phyloP scores from a whole-genome alignment of 2,113 vertebrate species.

The Pseudolaguvia tuberculata region DNA sequence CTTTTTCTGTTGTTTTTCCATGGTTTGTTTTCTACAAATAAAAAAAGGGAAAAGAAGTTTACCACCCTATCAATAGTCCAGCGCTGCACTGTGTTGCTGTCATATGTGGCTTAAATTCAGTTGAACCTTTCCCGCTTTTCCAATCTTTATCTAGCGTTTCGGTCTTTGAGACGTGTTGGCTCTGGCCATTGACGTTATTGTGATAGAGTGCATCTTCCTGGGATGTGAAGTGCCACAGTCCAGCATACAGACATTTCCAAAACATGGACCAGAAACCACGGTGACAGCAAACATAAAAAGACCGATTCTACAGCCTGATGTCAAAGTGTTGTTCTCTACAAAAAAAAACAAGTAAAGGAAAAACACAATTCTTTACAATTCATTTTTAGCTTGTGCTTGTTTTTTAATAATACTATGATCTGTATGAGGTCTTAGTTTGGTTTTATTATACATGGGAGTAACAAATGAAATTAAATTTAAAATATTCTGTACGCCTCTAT shows the following conservation, averaged over 20 bases:
- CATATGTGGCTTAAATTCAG: conserved; percentile 41
- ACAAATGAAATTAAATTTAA: conserved; percentile 85
- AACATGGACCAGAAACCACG: conserved; percentile 63
- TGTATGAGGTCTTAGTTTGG: conserved; percentile 99
- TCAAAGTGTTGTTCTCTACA: conserved; percentile 60
- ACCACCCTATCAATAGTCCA: conserved; percentile 73
- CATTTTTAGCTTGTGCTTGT: conserved; percentile 99
- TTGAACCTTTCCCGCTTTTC: not conserved
- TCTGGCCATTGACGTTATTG: conserved; percentile 40
- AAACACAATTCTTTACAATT: conserved; percentile 63
- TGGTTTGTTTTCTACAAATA: conserved; percentile 63
- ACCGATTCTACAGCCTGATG: conserved; percentile 63
- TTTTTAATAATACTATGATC: conserved; percentile 93
- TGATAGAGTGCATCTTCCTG: conserved; percentile 53
- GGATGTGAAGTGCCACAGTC: conserved; percentile 57
- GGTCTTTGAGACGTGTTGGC: conserved; percentile 23
- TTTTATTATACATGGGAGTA: conserved; percentile 98
- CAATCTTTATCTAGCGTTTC: conserved; percentile 19
- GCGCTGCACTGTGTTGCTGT: conserved; percentile 72
- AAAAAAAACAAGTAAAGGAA: conserved; percentile 39
- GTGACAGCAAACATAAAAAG: conserved; percentile 59
- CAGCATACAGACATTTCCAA: conserved; percentile 61
- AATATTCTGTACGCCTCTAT: conserved; percentile 75
- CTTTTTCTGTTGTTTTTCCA: conserved; percentile 51
- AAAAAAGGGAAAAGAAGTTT: conserved; percentile 26